Conservation (phyloP, 2,797 vertebrate species). For the Sphenodon punctatus region DNA sequence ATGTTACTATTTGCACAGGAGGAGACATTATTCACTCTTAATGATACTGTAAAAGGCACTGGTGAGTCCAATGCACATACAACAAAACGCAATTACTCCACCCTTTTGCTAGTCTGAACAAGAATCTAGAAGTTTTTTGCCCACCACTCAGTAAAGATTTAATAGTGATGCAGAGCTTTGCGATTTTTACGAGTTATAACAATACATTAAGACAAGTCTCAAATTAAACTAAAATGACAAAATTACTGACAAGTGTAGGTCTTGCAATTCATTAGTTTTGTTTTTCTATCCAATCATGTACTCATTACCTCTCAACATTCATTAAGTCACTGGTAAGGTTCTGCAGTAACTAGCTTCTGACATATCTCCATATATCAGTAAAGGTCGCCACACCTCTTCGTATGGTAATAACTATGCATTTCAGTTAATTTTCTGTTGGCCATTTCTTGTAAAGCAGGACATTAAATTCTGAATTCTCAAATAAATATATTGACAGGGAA, state of each 20-base stretch:
- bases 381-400: neutral
- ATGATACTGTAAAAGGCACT: neutral
- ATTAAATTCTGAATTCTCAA: neutral
- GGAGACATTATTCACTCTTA: neutral
- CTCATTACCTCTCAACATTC: neutral
- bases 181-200: neutral
- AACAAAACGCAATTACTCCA: slow-evolving; percentile 7
- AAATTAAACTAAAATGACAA: neutral
- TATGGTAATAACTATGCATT: neutral
- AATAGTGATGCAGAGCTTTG: fast-evolving
- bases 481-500: neutral
- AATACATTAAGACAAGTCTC: neutral
- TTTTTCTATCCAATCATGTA: slow-evolving; percentile 11
- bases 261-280: neutral
- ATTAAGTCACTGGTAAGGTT: neutral
- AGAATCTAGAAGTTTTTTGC: neutral
- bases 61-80: neutral
- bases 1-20: neutral
- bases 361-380: neutral
- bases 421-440: too few relatives aligned
- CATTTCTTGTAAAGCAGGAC: too few relatives aligned
- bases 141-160: neutral
- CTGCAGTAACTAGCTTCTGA: slow-evolving; percentile 8
- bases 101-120: slow-evolving; percentile 8
- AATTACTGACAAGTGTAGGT: neutral